A percentile compares a stretch with the other conserved stretches of the same genome.
phyloP scores from a whole-genome alignment of 1,140 invertebrate species.

The Zaprionus taronus region DNA sequence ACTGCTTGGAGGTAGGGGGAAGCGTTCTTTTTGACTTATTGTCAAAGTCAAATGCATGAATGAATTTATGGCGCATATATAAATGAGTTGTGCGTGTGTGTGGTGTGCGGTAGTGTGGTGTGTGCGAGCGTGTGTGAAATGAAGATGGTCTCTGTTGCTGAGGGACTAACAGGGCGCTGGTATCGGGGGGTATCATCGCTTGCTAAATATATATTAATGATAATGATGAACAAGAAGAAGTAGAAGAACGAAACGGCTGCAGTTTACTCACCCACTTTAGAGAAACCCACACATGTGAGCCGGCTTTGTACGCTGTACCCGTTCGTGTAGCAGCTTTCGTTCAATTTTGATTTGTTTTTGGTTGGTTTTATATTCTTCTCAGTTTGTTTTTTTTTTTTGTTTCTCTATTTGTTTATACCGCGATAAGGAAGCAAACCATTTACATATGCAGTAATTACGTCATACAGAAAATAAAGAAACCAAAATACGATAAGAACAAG shows the following conservation, averaged over 20 bases:
- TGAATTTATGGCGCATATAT: slow-evolving; percentile 53
- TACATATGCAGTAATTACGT: slow-evolving; percentile 43
- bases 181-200: neutral
- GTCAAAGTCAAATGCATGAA: slow-evolving; percentile 67
- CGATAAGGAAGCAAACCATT: slow-evolving; percentile 32
- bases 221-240: slow-evolving; percentile 13
- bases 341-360: slow-evolving; percentile 35
- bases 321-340: slow-evolving; percentile 43
- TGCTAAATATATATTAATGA: slow-evolving; percentile 10
- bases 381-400: slow-evolving; percentile 33
- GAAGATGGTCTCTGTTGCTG: slow-evolving; percentile 19
- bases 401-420: slow-evolving; percentile 36
- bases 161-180: neutral
- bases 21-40: slow-evolving; percentile 49
- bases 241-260: slow-evolving; percentile 14
- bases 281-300: slow-evolving; percentile 72
- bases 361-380: slow-evolving; percentile 1
- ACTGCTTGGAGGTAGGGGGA: neutral
- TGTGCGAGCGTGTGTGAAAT: slow-evolving; percentile 7
- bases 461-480: slow-evolving; percentile 30
- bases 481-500: slow-evolving; percentile 20
- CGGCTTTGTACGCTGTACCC: slow-evolving; percentile 63
- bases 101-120: slow-evolving; percentile 16
- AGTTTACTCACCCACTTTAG: slow-evolving; percentile 77
- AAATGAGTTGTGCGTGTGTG: slow-evolving; percentile 10